Evolutionary conservation across 37 sponge, comb jelly and placozoan genomes (phyloP), one percentile per base, ranked within the genome.

Genomic region (Bolinopsis microptera): DNA sequence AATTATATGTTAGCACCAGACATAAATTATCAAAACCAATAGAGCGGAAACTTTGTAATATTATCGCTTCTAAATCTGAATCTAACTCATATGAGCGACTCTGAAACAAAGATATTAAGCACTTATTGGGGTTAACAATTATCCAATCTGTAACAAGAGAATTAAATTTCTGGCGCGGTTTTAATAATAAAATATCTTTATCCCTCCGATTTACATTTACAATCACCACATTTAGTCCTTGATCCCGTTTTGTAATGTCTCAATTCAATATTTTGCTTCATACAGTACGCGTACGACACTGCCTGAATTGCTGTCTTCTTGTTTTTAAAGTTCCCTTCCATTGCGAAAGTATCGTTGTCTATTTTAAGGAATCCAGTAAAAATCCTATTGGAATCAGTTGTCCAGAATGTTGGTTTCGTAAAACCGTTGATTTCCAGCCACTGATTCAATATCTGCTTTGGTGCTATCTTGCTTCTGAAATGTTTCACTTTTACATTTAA

Each of bases 161-260:
- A 48, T 48, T 48, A 48, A 48, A 48, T 13, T 48, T 48, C 61
- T 48, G 61, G 13, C 13, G 61, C 5, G 61, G 61, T 48, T 48
- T 48, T 18, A 48, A 48, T 5, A 18, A 48, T 13, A 48, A 5
- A n/a, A 13, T 48, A 18, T 48, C 5, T 48, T 48, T 13, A 48
- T 5, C 61, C 61, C 13, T 13, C 61, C 5, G 9, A 18, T 48
- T 48, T 48, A 48, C 61, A 48, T 48, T 48, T 48, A 48, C 61
- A 48, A 48, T 48, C 13, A 48, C 61, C 5, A 18, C 9, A 13
- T 48, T 5, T 5, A 48, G 61, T 48, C 90, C 36, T 86, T n/a
- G 90, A 30, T 30, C 90, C 90, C 26, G 90, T 86, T 27, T 86
- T 86, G 31, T 86, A 86, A 30, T 86, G 90, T 86, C 90, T 86